Base-by-base conservation (phyloP, 2,888 invertebrate species). In the Lysandra coridon region DNA sequence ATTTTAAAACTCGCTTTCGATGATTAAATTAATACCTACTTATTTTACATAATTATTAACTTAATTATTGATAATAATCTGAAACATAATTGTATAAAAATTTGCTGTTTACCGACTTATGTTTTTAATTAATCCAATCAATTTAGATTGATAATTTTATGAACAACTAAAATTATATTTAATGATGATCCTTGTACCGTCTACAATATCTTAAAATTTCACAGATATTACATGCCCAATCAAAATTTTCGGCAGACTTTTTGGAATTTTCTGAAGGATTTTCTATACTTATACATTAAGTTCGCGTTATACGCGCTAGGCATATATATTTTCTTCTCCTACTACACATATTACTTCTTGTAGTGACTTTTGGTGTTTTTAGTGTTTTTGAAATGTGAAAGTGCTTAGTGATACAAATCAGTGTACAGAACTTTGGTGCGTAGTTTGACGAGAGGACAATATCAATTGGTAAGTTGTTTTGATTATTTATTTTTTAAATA, bases 261-360 rank as follows among this genome's bases (percentile, higher is more conserved):
- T 40, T 81, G 83, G 79, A 84, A 83, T 64, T 91, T 89, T 73
- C 7, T 92, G 0, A 91, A 88, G 83, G 94, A 94, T 83, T 90
- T 94, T 83, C 82, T 91, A 14, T 89, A 86, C 78, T 81, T 94
- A 4, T 94, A 95, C 82, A 83, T 91, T 2, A 94, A 92, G 85
- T 94, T 94, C 76, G 89, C 90, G 0, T 79, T 91, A 0, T 93
- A 93, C 82, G 94, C 94, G 1, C 73, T 94, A 64, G 86, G 87
- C 1, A 89, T 94, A 57, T 94, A 92, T 82, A 83, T 91, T 0
- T 37, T 93, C 10, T 93, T 94, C 82, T 93, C 92, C 82, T 90
- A 90, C 82, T 94, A 92, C 84, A 94, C 94, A 81, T 90, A 90
- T 82, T 94, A 92, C 86, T 89, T 93, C 83, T 90, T 90, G 40